Percentiles rank a stretch among this genome's conserved stretches.
phyloP scores from a whole-genome alignment of 1,140 invertebrate species.

The Pseudachorutes palmiensis region DNA sequence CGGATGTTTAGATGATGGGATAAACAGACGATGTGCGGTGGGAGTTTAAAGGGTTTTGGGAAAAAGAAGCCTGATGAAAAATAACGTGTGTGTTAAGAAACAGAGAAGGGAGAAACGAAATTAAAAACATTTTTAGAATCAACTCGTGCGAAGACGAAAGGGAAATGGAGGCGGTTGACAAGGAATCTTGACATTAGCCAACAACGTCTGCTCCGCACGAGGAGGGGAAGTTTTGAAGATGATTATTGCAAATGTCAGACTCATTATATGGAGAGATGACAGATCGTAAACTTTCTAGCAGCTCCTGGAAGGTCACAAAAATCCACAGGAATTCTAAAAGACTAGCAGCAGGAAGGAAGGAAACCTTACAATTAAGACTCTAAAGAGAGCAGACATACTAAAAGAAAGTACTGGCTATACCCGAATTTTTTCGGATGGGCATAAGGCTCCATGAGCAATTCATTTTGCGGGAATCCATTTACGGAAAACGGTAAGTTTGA shows the following conservation, averaged over 20 bases:
- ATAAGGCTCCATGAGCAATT: no score
- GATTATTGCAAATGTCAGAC: constrained; percentile 10
- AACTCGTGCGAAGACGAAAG: not conserved
- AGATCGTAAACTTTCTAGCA: not conserved
- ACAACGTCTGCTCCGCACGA: not conserved
- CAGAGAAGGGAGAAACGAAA: no score
- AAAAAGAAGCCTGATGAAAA: no score
- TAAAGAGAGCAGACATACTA: no score
- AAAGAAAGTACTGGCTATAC: no score
- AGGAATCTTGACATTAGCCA: constrained; percentile 1
- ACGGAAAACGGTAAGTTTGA: no score
- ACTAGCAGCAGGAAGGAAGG: not conserved
- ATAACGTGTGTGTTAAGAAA: no score
- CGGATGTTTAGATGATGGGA: not conserved
- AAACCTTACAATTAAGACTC: no score
- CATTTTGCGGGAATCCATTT: no score
- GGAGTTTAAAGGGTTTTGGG: not conserved
- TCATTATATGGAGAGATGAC: constrained; percentile 1
- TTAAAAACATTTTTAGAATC: not conserved
- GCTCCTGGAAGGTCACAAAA: not conserved
- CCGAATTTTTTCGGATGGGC: no score
- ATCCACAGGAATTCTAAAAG: not conserved
- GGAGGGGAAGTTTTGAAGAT: not conserved
- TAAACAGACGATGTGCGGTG: not conserved
- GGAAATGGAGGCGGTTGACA: constrained; percentile 2